phyloP scores from a whole-genome alignment of 2,113 vertebrate genomes.

The Hydrolagus affinis region DNA sequence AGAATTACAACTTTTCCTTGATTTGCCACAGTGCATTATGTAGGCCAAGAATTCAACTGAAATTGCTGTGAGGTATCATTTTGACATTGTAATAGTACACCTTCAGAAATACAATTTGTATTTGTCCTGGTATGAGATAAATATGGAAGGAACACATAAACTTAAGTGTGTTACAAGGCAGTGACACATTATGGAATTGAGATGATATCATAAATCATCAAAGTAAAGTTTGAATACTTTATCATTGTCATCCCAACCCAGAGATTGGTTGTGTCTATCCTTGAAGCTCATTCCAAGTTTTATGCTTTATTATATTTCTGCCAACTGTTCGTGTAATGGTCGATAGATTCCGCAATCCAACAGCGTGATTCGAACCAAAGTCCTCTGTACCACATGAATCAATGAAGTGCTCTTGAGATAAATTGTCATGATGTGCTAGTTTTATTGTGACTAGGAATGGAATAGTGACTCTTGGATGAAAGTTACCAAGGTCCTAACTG shows the following conservation, averaged over 20 bases:
- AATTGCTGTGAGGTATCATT: not conserved
- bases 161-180: not conserved
- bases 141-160: not conserved
- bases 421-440: no score
- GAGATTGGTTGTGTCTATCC: not conserved
- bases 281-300: not conserved
- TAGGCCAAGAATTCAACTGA: not conserved
- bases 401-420: no score
- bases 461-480: no score
- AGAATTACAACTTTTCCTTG: not conserved
- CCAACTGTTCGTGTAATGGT: not conserved
- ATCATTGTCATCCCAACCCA: not conserved
- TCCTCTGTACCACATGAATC: not conserved
- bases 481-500: no score
- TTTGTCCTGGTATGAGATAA: not conserved
- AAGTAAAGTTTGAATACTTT: not conserved
- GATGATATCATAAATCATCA: conserved; percentile 17
- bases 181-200: not conserved
- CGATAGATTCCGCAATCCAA: not conserved
- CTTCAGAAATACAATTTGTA: not conserved
- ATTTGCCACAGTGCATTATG: not conserved
- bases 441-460: no score
- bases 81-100: not conserved
- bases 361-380: not conserved
- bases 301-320: not conserved